Conservation (phyloP, 2,888 invertebrate species). For the Diarsia brunnea region DNA sequence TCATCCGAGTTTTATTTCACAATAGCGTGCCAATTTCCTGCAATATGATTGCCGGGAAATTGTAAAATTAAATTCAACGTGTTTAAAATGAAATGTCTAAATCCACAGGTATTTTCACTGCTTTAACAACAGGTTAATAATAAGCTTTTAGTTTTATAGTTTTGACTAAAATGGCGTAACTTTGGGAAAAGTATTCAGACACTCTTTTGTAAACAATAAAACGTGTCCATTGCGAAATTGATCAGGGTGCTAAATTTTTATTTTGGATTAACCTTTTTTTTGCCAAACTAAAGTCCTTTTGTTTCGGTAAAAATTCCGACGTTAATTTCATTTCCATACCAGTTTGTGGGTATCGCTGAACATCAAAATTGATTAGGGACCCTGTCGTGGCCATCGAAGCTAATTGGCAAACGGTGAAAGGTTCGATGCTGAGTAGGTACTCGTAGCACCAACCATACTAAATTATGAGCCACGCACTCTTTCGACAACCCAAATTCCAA, state of each 20-base stretch:
- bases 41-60: conserved; percentile 30
- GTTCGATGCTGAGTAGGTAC: conserved; percentile 75
- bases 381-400: conserved; percentile 86
- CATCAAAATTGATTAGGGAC: conserved; percentile 78
- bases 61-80: conserved; percentile 24
- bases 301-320: conserved; percentile 34
- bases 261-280: conserved; percentile 26
- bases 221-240: conserved; percentile 31
- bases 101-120: conserved; percentile 53
- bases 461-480: conserved; percentile 68
- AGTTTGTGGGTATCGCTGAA: conserved; percentile 64
- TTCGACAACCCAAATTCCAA: conserved; percentile 37
- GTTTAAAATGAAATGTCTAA: conserved; percentile 53
- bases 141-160: background rate
- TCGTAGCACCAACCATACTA: conserved; percentile 61
- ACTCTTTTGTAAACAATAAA: conserved; percentile 35
- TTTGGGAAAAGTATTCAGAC: conserved; percentile 16
- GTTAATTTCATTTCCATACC: conserved; percentile 52
- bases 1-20: conserved; percentile 21
- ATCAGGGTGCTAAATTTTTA: conserved; percentile 31
- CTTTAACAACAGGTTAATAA: conserved; percentile 26
- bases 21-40: conserved; percentile 42
- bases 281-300: conserved; percentile 25
- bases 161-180: conserved; percentile 6
- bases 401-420: conserved; percentile 84